Evolutionary conservation across 2,113 vertebrate genomes (phyloP), one percentile per base, ranked within the genome.

Genomic region (Sisor rabdophorus): DNA sequence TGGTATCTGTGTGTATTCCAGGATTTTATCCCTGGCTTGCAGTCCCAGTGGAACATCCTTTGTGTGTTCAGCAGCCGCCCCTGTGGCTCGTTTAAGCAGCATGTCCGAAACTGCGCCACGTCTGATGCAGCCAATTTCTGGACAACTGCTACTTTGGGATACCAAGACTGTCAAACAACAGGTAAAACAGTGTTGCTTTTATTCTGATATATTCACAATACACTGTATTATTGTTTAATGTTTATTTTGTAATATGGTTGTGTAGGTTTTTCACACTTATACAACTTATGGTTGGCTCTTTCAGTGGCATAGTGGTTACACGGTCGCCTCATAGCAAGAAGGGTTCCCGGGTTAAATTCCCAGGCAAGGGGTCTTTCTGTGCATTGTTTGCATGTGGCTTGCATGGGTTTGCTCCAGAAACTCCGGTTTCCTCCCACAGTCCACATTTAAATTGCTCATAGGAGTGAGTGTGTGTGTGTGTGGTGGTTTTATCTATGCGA

Each of bases 81-180:
- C 86, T 0, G 90, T 87, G 48, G 16, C 19, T 50, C 53, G 87
- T 83, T 58, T 91, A 78, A 26, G 6, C 65, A 72, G 89, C 89
- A 58, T 80, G 82, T 44, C 81, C 44, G 53, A 89, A 65, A 20
- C 84, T 22, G 3, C 82, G 72, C 73, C 85, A 63, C 2, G 87
- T 79, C 79, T 88, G 82, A 84, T 91, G 56, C 75, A 88, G 69
- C 74, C 82, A 2, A 76, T 94, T 73, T 92, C 95, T 0, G 97
- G 97, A 71, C 93, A 91, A 58, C 91, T 99, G 83, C 88, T 98
- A 13, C 90, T 99, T 8, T 99, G 97, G 97, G 97, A 99, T 87
- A 98, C 96, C 0, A 99, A 99, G 85, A 96, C 93, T 0, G 97
- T 99, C 89, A 98, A 98, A 85, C 96, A 98, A 76, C 96, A 98